Base-by-base conservation (phyloP, 2,113 vertebrate species). In the Peromyscus maniculatus region DNA sequence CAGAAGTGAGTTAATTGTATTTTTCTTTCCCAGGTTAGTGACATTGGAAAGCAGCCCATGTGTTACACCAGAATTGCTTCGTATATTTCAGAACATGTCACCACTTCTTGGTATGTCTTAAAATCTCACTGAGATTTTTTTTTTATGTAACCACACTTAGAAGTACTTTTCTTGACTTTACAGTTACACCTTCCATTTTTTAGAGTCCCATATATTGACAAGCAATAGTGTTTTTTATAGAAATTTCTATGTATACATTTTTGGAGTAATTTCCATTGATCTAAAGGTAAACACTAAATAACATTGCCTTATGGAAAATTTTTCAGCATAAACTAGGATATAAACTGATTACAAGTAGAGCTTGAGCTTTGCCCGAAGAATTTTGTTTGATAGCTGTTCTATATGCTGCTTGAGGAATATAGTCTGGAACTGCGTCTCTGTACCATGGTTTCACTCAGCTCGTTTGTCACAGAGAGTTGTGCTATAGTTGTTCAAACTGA, bases 51-150 rank as follows among this genome's bases (percentile, higher is more conserved):
- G 99, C 97, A 99, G 99, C 94, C 99, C 99, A 11, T 99, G 99
- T 96, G 98, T 99, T 97, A 99, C 99, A 82, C 99, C 99, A 3
- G 99, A 99, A 96, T 99, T 99, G 83, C 99, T 99, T 96, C 98
- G 99, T 98, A 99, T 99, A 98, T 99, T 99, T 99, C 99, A 99
- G 97, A 99, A 99, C 98, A 99, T 99, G 99, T 99, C 99, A 52
- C 98, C 99, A 59, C 98, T 99, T 98, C 98, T 99, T 87, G 99
- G 99, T 99, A 98, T 98, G 99, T 97, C 52, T 92, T 72, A 95
- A 80, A 93, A 88, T 57, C 43, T 86, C 78, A 91, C 0, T 91
- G 11, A 0, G 66, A 28, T 94, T 97, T 95, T 64, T 3, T 55
- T 4, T 0, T 52, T 9, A 52, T 92, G 26, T 9, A 92, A 7